Evolutionary conservation across 2,797 vertebrate genomes (phyloP).

Genomic region (Paguma larvata): DNA sequence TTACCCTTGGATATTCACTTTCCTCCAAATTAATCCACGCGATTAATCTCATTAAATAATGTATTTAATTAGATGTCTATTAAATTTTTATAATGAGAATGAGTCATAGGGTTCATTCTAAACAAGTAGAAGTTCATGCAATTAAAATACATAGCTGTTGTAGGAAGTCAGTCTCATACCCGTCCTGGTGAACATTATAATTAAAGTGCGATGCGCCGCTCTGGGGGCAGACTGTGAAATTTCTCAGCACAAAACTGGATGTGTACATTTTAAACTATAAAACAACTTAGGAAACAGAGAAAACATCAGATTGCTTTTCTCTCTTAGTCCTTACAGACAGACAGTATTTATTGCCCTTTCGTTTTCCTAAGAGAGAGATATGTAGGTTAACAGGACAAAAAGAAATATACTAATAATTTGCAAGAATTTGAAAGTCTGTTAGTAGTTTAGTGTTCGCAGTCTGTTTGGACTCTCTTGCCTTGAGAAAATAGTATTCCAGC

Average conservation of each 20-base stretch:
- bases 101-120: slow-evolving; percentile 73
- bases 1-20: slow-evolving; percentile 69
- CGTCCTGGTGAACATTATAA: slow-evolving; percentile 42
- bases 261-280: background rate
- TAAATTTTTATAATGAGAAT: slow-evolving; percentile 79
- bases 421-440: background rate
- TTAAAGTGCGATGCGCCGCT: slow-evolving; percentile 56
- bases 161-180: slow-evolving; percentile 47
- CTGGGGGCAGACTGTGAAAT: slow-evolving; percentile 39
- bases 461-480: background rate
- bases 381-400: background rate
- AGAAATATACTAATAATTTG: background rate
- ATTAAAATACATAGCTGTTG: slow-evolving; percentile 62
- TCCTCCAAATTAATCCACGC: slow-evolving; percentile 77
- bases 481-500: background rate
- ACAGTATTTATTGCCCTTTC: background rate
- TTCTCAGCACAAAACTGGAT: slow-evolving; percentile 10
- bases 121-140: slow-evolving; percentile 68
- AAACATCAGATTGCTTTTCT: background rate
- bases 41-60: slow-evolving; percentile 83
- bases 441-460: background rate
- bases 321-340: background rate
- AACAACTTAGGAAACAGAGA: background rate
- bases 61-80: slow-evolving; percentile 82
- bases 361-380: background rate